These are phyloP conservation scores for Andrena flavipes DNA, from an alignment of 2,888 invertebrate species.

Conservation along the genomic window DNA sequence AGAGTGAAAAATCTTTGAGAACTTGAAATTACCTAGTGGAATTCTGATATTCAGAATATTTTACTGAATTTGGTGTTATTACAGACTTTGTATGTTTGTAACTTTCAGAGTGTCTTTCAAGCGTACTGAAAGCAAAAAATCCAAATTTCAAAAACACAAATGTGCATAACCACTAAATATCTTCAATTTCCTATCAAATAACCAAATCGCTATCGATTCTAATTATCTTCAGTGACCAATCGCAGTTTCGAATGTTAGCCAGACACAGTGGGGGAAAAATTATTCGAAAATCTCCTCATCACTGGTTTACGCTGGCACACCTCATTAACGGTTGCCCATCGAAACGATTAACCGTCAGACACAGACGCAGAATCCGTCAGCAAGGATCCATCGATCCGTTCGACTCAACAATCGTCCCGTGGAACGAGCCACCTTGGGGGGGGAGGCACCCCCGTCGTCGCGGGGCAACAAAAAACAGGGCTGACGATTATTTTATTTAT, in stretches of 20 bases:
- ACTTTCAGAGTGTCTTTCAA: too few relatives aligned
- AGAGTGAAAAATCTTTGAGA: too few relatives aligned
- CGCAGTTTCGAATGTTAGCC: not conserved
- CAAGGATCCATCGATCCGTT: slow-evolving; percentile 24
- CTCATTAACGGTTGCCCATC: slow-evolving; percentile 28
- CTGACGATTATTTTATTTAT: slow-evolving; percentile 80
- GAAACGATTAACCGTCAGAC: not conserved
- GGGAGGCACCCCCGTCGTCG: not conserved
- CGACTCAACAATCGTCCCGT: not conserved
- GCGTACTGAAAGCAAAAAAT: too few relatives aligned
- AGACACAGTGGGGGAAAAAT: not conserved
- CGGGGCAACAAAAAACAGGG: slow-evolving; percentile 71
- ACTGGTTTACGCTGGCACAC: not conserved
- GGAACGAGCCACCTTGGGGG: not conserved
- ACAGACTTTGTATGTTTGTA: too few relatives aligned
- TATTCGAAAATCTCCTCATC: not conserved
- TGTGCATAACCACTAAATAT: too few relatives aligned
- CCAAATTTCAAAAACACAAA: too few relatives aligned
- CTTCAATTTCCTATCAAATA: too few relatives aligned
- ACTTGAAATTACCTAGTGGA: too few relatives aligned
- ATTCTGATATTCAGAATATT: too few relatives aligned
- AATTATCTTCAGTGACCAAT: not conserved
- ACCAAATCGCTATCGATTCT: too few relatives aligned
- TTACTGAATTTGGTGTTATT: too few relatives aligned
- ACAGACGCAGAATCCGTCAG: not conserved